A percentile compares a stretch with the other conserved stretches of the same genome.
phyloP scores from a whole-genome alignment of 2,888 invertebrate species.

The Perizoma flavofasciatum region DNA sequence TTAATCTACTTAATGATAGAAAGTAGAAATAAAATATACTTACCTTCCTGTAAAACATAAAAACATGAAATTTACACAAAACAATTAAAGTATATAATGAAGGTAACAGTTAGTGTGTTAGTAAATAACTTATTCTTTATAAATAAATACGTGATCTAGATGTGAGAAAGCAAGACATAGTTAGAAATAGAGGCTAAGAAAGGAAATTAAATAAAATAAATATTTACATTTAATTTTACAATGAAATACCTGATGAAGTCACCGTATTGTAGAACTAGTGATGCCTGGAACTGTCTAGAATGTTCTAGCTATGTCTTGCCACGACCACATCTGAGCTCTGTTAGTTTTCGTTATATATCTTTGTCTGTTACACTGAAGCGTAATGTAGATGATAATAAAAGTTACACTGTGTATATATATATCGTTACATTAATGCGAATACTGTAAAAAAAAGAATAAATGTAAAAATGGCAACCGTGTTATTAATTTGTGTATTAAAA shows the following conservation, averaged over 20 bases:
- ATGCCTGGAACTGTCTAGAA: constrained; percentile 45
- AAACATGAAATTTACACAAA: constrained; percentile 6
- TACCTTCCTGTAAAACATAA: constrained; percentile 17
- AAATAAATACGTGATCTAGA: constrained; percentile 44
- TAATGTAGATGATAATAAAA: constrained; percentile 42
- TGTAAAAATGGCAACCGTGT: background rate
- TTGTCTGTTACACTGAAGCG: constrained; percentile 54
- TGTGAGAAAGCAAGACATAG: constrained; percentile 83
- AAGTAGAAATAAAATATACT: constrained; percentile 44
- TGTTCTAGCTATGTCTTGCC: constrained; percentile 79
- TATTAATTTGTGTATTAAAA: no score
- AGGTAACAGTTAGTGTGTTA: constrained; percentile 33
- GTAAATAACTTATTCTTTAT: constrained; percentile 29
- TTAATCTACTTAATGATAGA: no score
- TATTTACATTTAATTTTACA: constrained; percentile 45
- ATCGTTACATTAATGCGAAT: background rate
- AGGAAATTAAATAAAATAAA: constrained; percentile 46
- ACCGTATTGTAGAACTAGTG: constrained; percentile 46
- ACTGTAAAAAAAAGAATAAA: constrained; percentile 13
- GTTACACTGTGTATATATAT: constrained; percentile 6
- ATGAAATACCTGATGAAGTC: constrained; percentile 63
- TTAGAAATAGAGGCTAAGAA: constrained; percentile 67
- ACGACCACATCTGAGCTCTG: constrained; percentile 80
- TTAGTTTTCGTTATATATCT: constrained; percentile 59
- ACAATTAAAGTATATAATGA: background rate